Base-by-base conservation (phyloP, 2,888 invertebrate species). In the Heteromurus nitidus region DNA sequence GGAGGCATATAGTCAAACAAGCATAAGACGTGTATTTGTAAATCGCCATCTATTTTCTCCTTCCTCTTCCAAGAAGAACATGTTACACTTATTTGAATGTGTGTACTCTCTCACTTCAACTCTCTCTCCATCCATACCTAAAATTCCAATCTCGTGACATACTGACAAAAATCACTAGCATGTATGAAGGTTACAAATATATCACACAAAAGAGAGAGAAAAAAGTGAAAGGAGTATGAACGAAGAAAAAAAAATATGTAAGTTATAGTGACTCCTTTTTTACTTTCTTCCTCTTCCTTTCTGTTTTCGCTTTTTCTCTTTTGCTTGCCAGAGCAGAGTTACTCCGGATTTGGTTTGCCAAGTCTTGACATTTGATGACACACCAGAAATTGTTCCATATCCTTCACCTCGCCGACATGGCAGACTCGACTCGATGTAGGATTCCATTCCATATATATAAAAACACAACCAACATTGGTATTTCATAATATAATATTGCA, bases 331-430 rank as follows among this genome's bases (percentile, higher is more conserved):
- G 13, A 44, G 44, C 13, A 44, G 44, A 16, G 31, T 30, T 60
- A 2, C 26, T 44, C 72, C 60, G 60, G 26, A 58, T 58, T 60
- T 44, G 58, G 58, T 72, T 58, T 60, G 36, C 44, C 72, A 69
- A 30, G 72, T 44, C 44, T 44, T 70, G 69, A 31, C 58, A 55
- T 70, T 55, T 50, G 55, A 55, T 70, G 69, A 70, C 69, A 58
- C 36, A 42, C 69, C 69, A 70, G 69, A 58, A 70, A 50, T 70
- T 55, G 55, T 58, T 60, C 44, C 44, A 70, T 60, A 70, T 70
- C 24, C 44, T 44, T 72, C 72, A 60, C 53, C 53, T 16, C 47
- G 5, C n/a, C 47, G 11, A 5, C n/a, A n/a, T n/a, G n/a, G n/a
- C n/a, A n/a, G n/a, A n/a, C n/a, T n/a, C n/a, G n/a, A n/a, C n/a